These are phyloP conservation scores for Takifugu bimaculatus DNA, from an alignment of 2,113 vertebrate genomes.

Conservation along the genomic window DNA sequence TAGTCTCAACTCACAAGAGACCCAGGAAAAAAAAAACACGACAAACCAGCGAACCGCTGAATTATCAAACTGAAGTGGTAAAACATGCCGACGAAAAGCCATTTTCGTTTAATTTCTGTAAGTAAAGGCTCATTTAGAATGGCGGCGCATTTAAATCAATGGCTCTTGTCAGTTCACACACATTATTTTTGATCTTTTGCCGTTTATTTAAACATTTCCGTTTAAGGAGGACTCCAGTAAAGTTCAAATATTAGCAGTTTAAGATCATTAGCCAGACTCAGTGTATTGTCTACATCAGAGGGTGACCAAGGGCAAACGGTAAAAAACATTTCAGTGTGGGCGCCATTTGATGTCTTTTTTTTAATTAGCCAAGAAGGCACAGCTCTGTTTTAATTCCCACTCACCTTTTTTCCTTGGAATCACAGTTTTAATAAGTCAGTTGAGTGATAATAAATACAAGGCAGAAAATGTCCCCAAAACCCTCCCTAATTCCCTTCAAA, in stretches of 20 bases:
- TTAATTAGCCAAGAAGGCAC: conserved; percentile 28
- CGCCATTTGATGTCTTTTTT: conserved; percentile 45
- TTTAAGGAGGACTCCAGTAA: too few species aligned
- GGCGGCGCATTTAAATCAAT: conserved; percentile 8
- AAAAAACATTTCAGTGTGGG: conserved; percentile 7
- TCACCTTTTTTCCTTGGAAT: conserved; percentile 40
- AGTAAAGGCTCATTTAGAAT: conserved; percentile 16
- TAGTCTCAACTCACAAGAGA: background rate
- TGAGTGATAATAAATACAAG: conserved; percentile 33
- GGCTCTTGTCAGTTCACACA: background rate
- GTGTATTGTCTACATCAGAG: too few species aligned
- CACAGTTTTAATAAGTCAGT: conserved; percentile 29
- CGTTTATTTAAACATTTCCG: too few species aligned
- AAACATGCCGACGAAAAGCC: background rate
- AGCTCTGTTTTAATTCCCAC: conserved; percentile 33
- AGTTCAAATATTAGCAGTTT: too few species aligned
- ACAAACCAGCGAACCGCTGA: background rate
- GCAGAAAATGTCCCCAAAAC: conserved; percentile 32
- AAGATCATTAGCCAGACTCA: too few species aligned
- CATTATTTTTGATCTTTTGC: background rate
- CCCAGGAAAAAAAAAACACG: conserved; percentile 4
- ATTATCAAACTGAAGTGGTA: background rate
- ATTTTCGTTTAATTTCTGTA: background rate
- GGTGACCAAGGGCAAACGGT: too few species aligned
- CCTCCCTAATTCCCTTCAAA: conserved; percentile 25